A percentile compares a stretch with the other conserved stretches of the same genome.
Evolutionary conservation across 2,113 vertebrate species (phyloP).

Genomic region (Bolborhynchus lineola): DNA sequence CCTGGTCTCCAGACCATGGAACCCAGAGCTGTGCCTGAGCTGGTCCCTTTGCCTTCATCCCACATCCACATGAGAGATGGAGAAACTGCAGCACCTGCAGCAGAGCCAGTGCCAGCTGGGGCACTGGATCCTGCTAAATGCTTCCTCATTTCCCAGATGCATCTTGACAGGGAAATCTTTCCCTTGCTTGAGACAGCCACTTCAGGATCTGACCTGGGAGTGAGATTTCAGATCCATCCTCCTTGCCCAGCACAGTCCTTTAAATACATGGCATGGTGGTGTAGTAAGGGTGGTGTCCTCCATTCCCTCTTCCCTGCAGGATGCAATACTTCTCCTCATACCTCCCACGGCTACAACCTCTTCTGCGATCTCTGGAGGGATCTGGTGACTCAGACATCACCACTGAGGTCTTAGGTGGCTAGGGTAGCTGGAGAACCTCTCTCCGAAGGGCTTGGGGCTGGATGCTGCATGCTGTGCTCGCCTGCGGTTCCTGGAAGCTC

Average conservation of each 20-base stretch:
- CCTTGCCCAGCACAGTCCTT: neutral
- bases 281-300: neutral
- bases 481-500: neutral
- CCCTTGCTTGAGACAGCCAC: neutral
- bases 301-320: neutral
- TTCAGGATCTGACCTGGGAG: neutral
- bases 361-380: neutral
- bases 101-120: neutral
- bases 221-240: neutral
- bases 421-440: neutral
- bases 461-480: rapidly evolving
- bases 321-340: neutral
- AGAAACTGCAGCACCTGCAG: neutral
- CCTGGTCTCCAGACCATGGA: neutral
- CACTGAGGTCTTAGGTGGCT: neutral
- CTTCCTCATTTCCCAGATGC: neutral
- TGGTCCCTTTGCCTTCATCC: neutral
- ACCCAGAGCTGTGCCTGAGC: neutral
- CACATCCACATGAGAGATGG: neutral
- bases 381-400: neutral
- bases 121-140: neutral
- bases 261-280: rapidly evolving
- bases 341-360: neutral
- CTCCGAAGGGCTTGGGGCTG: neutral
- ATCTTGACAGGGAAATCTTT: neutral